phyloP scores from a whole-genome alignment of 1,140 invertebrate species.

The Medauroidea extradentata region DNA sequence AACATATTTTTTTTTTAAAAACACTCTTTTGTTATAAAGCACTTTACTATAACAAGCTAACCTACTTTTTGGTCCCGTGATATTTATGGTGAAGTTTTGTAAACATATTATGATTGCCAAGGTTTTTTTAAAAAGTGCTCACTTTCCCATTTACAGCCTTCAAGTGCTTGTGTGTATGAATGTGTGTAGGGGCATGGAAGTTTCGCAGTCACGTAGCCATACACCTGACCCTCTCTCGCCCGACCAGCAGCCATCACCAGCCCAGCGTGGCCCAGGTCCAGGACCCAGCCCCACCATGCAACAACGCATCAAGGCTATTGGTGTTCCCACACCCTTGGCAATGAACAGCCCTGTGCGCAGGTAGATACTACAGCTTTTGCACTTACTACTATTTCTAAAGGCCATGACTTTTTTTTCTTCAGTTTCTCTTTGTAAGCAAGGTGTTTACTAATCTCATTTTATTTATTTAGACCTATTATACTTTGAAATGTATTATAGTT shows the following conservation, averaged over 20 bases:
- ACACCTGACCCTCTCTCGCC: conserved; percentile 63
- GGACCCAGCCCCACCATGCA: conserved; percentile 79
- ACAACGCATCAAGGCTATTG: conserved; percentile 81
- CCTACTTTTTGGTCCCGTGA: too few relatives aligned
- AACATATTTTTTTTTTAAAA: neutral
- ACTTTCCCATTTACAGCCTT: neutral
- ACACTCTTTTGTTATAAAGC: neutral
- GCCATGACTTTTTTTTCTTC: too few relatives aligned
- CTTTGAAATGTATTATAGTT: too few relatives aligned
- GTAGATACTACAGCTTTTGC: conserved; percentile 51
- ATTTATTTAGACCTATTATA: too few relatives aligned
- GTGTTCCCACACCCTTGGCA: conserved; percentile 80
- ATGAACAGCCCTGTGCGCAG: conserved; percentile 79
- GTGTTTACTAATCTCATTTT: too few relatives aligned
- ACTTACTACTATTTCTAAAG: too few relatives aligned
- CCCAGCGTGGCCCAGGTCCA: conserved; percentile 45
- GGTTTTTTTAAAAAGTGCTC: neutral
- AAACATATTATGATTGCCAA: too few relatives aligned
- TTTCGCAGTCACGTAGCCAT: conserved; percentile 54
- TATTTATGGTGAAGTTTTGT: too few relatives aligned
- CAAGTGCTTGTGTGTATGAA: neutral
- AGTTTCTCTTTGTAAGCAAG: too few relatives aligned
- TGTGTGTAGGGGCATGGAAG: conserved; percentile 49
- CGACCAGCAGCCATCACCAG: conserved; percentile 36
- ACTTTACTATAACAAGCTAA: too few relatives aligned